Base-by-base conservation (phyloP, 2,888 invertebrate genomes). In the Cosmia pyralina region DNA sequence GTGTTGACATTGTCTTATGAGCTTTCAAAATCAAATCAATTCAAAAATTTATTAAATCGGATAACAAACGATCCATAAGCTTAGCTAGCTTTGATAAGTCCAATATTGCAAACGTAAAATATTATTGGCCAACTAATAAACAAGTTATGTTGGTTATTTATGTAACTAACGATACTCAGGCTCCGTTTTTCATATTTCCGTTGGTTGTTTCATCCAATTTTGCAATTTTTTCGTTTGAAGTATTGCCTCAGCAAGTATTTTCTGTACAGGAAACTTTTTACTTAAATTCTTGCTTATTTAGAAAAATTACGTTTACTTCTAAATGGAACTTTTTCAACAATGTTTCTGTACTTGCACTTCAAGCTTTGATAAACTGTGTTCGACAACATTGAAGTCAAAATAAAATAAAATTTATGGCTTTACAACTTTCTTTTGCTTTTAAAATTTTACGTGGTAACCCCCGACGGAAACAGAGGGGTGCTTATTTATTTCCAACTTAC, bases 251-350 rank as follows among this genome's bases (percentile, higher is more conserved):
- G 15, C n/a, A 72, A 55, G 28, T 63, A 72, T 66, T 75, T 68
- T 63, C 11, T 63, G n/a, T 67, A 46, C 22, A 44, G 11, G 7
- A 72, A 79, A 65, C 10, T 79, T 74, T 68, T 57, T 59, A 28
- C 46, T 72, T n/a, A 60, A 81, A 84, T 71, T 66, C 68, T 69
- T 71, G 58, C 10, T 66, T 46, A 65, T 70, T 68, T 44, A 46
- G 50, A 66, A 82, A 68, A 71, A 71, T 34, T 69, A 80, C 68
- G 46, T 67, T 80, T 79, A 15, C 63, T 69, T 28, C 6, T 52
- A 28, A 59, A 55, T 46, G 58, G 68, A 57, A 64, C 59, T 70
- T 79, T 72, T 70, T 50, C 57, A 84, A 84, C 69, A 80, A 69
- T 83, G 50, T 75, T 75, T 73, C 64, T 46, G 48, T 63, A 46